A percentile compares a stretch with the other conserved stretches of the same genome.
These are phyloP conservation scores for Diuraphis noxia DNA, from an alignment of 1,140 invertebrate species.

Conservation along the genomic window DNA sequence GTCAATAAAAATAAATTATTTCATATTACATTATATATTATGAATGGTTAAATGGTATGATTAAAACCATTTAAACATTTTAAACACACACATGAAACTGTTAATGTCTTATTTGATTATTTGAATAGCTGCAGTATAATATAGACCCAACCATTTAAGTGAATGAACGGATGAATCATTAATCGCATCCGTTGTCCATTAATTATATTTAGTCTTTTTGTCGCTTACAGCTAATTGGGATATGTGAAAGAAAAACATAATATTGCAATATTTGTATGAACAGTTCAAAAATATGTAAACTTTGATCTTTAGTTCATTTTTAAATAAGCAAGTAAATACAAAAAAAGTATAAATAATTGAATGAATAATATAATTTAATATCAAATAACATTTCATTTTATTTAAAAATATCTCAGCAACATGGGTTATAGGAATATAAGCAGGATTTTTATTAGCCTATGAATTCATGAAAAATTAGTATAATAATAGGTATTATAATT, in stretches of 20 bases:
- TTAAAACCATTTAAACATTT: background rate
- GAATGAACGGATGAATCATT: constrained; percentile 3
- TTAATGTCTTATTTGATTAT: background rate
- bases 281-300: background rate
- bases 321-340: background rate
- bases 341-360: background rate
- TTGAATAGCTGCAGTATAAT: background rate
- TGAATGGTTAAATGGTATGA: background rate
- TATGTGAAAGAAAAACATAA: background rate
- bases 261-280: background rate
- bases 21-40: background rate
- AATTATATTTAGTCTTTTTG: background rate
- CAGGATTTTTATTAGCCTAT: too few relatives aligned
- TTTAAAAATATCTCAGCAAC: too few relatives aligned
- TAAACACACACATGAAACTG: background rate
- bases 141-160: background rate
- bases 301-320: background rate
- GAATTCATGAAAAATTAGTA: too few relatives aligned
- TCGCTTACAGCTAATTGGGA: background rate
- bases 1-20: background rate
- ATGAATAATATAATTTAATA: background rate
- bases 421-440: too few relatives aligned
- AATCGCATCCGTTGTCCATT: constrained; percentile 8
- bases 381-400: background rate
- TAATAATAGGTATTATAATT: background rate